Evolutionary conservation across 2,113 vertebrate genomes (phyloP).

Genomic region (Callospermophilus lateralis): DNA sequence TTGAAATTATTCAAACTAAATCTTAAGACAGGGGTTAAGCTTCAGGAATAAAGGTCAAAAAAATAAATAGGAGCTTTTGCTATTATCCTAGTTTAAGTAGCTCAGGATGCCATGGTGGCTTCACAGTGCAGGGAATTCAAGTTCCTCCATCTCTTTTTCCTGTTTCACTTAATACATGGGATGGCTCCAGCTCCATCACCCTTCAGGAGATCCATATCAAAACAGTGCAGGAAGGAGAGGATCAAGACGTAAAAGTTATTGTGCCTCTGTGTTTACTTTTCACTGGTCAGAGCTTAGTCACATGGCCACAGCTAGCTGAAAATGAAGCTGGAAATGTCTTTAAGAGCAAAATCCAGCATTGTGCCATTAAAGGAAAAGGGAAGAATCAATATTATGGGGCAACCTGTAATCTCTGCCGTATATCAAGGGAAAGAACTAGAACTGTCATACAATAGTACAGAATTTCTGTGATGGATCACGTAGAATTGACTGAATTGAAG

Average conservation of each 20-base stretch:
- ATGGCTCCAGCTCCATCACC: not conserved
- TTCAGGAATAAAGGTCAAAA: not conserved
- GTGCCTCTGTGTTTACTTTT: not conserved
- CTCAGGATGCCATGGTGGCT: too few relatives aligned
- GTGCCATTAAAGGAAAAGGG: not conserved
- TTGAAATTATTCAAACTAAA: conserved; percentile 16
- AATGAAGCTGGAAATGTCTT: not conserved
- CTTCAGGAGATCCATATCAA: not conserved
- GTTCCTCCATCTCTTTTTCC: not conserved
- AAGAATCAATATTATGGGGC: not conserved
- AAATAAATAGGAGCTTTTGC: not conserved
- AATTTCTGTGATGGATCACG: not conserved
- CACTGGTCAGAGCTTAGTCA: not conserved
- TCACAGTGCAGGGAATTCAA: not conserved
- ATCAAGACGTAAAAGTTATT: not conserved
- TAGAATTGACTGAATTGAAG: not conserved
- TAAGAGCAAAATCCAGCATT: not conserved
- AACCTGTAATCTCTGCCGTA: not conserved
- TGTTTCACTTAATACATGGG: not conserved
- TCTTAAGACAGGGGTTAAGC: not conserved
- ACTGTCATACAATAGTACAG: not conserved
- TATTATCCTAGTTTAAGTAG: not conserved
- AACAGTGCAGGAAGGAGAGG: not conserved
- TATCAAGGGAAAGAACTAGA: not conserved
- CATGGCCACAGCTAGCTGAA: not conserved